These are phyloP conservation scores for Setophaga coronata DNA, from an alignment of 2,113 vertebrate genomes.

Conservation along the genomic window DNA sequence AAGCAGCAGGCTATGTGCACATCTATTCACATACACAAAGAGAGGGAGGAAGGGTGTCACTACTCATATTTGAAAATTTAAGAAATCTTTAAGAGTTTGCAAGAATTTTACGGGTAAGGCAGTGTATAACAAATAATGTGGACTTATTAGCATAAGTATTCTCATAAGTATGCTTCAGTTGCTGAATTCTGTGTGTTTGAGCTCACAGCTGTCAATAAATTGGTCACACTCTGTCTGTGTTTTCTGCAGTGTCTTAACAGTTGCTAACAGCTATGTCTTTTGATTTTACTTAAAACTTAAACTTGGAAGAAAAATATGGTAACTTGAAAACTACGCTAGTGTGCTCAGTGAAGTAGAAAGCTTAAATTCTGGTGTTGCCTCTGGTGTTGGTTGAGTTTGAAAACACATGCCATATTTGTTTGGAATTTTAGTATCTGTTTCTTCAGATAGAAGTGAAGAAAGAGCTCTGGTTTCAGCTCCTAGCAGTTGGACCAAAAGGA, in stretches of 20 bases:
- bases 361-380: background rate
- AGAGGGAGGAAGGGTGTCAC: background rate
- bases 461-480: background rate
- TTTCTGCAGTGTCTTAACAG: background rate
- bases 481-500: background rate
- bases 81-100: background rate
- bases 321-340: background rate
- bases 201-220: constrained; percentile 1
- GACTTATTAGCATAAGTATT: background rate
- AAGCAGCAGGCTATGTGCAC: background rate
- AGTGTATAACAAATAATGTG: background rate
- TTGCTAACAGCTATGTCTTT: background rate
- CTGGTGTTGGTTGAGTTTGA: background rate
- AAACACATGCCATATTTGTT: background rate
- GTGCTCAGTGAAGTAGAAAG: background rate
- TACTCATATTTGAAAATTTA: background rate
- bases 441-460: background rate
- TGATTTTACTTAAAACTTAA: background rate
- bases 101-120: background rate
- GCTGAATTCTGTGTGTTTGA: background rate
- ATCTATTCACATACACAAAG: background rate
- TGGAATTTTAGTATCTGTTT: background rate
- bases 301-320: background rate
- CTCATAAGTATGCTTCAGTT: background rate
- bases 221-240: background rate